Percentiles rank a stretch among this genome's conserved stretches.
phyloP scores from a whole-genome alignment of 2,113 vertebrate genomes.

The Panthera leo region DNA sequence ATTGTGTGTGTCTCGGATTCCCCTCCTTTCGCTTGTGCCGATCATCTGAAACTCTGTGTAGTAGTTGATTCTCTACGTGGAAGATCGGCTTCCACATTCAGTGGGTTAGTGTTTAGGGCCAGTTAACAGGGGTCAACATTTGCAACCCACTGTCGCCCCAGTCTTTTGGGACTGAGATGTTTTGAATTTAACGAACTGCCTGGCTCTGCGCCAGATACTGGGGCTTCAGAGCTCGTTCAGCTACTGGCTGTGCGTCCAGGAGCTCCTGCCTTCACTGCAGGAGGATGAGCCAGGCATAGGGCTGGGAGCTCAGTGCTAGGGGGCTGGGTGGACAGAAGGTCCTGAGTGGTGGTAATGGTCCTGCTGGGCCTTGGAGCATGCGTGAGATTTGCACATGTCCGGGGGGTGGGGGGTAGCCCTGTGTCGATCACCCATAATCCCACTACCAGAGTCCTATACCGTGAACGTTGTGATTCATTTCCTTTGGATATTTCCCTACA shows the following conservation, averaged over 20 bases:
- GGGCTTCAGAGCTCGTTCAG: neutral
- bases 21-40: neutral
- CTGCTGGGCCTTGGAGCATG: neutral
- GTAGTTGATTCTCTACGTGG: neutral
- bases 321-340: neutral
- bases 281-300: neutral
- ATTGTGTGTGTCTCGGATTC: neutral
- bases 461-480: neutral
- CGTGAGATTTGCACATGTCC: neutral
- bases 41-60: neutral
- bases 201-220: neutral
- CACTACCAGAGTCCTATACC: neutral
- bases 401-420: neutral
- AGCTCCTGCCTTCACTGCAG: neutral
- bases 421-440: neutral
- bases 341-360: neutral
- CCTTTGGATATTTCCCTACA: neutral
- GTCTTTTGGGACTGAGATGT: conserved; percentile 19
- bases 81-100: conserved; percentile 11
- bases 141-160: neutral
- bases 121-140: conserved; percentile 46
- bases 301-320: neutral
- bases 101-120: conserved; percentile 43
- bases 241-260: neutral
- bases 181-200: neutral